These are phyloP conservation scores for Endomychus coccineus DNA, from an alignment of 2,888 invertebrate species.

Conservation along the genomic window DNA sequence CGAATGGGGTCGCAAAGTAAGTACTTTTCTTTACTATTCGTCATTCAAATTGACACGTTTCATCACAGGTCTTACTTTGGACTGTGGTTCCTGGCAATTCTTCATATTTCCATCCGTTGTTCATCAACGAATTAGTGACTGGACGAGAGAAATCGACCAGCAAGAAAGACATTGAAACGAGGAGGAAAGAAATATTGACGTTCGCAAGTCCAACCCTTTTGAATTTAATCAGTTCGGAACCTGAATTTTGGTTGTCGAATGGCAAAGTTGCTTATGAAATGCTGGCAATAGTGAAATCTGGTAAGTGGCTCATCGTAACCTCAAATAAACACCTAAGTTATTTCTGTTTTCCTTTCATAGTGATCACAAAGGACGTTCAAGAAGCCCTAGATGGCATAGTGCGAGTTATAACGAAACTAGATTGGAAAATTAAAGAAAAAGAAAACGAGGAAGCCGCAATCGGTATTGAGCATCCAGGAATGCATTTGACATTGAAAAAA, in stretches of 20 bases:
- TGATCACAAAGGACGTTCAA: conserved; percentile 8
- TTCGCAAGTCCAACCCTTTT: conserved; percentile 31
- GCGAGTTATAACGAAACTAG: conserved; percentile 42
- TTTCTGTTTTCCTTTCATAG: conserved; percentile 3
- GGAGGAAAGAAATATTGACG: conserved; percentile 61
- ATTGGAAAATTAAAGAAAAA: conserved; percentile 50
- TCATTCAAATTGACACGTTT: too few species aligned
- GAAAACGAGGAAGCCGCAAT: conserved; percentile 42
- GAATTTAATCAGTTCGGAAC: conserved; percentile 44
- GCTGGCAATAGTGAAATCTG: conserved; percentile 62
- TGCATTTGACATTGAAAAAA: conserved; percentile 72
- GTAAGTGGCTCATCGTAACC: conserved; percentile 34
- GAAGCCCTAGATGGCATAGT: conserved; percentile 45
- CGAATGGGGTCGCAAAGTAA: conserved; percentile 78
- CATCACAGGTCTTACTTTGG: conserved; percentile 63
- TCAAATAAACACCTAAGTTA: too few species aligned
- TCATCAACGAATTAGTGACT: conserved; percentile 63
- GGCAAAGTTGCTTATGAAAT: conserved; percentile 61
- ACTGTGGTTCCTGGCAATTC: conserved; percentile 75
- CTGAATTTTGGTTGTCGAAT: conserved; percentile 60
- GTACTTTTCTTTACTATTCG: conserved; percentile 13
- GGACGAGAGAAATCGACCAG: conserved; percentile 66
- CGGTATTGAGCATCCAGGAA: conserved; percentile 66
- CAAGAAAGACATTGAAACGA: conserved; percentile 62
- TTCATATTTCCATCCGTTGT: conserved; percentile 73